These are phyloP conservation scores for Eira barbara DNA, from an alignment of 2,113 vertebrate species.

Conservation along the genomic window DNA sequence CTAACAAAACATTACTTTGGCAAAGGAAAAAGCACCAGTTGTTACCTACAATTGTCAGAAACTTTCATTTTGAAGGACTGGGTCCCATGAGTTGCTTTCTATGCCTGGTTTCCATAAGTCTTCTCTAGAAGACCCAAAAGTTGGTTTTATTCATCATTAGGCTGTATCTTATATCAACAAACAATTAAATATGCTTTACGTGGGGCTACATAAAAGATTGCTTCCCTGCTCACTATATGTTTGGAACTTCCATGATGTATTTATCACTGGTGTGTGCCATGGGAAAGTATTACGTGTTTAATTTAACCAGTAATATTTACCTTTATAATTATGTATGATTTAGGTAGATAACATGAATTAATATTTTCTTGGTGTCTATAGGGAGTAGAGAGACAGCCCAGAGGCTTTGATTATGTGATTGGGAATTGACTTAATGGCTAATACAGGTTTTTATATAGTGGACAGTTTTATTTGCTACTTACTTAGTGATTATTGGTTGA, in stretches of 20 bases:
- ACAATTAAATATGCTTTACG: not conserved
- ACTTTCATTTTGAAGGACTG: not conserved
- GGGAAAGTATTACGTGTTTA: conserved; percentile 7
- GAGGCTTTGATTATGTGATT: conserved; percentile 21
- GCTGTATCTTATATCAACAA: not conserved
- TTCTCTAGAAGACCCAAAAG: not conserved
- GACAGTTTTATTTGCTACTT: conserved; percentile 17
- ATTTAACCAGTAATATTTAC: conserved; percentile 10
- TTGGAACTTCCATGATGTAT: not conserved
- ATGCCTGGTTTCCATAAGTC: conserved; percentile 19
- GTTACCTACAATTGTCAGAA: conserved; percentile 12
- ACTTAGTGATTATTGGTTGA: not conserved
- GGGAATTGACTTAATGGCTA: conserved; percentile 12
- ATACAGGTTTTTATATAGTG: conserved; percentile 7
- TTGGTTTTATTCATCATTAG: conserved; percentile 15
- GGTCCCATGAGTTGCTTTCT: not conserved
- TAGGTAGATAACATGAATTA: conserved; percentile 13
- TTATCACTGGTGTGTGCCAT: not conserved
- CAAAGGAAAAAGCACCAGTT: conserved; percentile 34
- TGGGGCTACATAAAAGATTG: not conserved
- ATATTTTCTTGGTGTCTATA: not conserved
- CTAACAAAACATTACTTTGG: conserved; percentile 29
- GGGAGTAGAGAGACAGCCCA: not conserved
- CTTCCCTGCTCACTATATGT: not conserved
- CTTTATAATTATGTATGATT: not conserved